Percentiles rank a stretch among this genome's conserved stretches.
Evolutionary conservation across 1,140 invertebrate genomes (phyloP).

Genomic region (Heliconius hewitsoni): DNA sequence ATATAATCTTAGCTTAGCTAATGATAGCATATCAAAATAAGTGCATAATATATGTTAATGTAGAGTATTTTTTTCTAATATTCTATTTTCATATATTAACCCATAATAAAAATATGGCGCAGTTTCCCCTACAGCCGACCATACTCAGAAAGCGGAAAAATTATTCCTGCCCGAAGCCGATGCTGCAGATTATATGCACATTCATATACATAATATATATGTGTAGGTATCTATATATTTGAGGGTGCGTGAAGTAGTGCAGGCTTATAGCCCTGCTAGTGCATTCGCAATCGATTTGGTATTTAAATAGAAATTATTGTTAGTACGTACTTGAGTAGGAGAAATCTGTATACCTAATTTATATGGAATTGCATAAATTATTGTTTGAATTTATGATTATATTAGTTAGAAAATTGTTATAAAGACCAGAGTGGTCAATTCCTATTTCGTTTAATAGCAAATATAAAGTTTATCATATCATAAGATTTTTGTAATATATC

Average conservation of each 20-base stretch:
- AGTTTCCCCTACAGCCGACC: conserved; percentile 32
- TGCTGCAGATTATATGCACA: conserved; percentile 23
- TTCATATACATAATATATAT: conserved; percentile 15
- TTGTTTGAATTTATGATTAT: too few relatives aligned
- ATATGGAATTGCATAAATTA: too few relatives aligned
- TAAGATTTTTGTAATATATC: too few relatives aligned
- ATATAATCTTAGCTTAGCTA: too few relatives aligned
- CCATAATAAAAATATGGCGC: background rate
- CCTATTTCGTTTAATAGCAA: too few relatives aligned
- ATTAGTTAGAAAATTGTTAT: too few relatives aligned
- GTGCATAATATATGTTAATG: too few relatives aligned
- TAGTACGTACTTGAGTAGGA: too few relatives aligned
- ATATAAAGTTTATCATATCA: too few relatives aligned
- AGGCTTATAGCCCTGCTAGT: conserved; percentile 14
- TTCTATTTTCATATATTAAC: background rate
- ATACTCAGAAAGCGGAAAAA: conserved; percentile 52
- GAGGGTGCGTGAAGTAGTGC: conserved; percentile 26
- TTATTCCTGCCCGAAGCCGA: conserved; percentile 41
- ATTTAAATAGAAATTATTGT: background rate
- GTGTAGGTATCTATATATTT: background rate
- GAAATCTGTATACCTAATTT: too few relatives aligned
- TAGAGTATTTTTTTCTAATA: background rate
- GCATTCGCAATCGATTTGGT: conserved; percentile 6
- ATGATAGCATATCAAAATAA: too few relatives aligned
- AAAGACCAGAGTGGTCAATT: too few relatives aligned